phyloP scores from a whole-genome alignment of 2,797 vertebrate species.

The Lepilemur ruficaudatus region DNA sequence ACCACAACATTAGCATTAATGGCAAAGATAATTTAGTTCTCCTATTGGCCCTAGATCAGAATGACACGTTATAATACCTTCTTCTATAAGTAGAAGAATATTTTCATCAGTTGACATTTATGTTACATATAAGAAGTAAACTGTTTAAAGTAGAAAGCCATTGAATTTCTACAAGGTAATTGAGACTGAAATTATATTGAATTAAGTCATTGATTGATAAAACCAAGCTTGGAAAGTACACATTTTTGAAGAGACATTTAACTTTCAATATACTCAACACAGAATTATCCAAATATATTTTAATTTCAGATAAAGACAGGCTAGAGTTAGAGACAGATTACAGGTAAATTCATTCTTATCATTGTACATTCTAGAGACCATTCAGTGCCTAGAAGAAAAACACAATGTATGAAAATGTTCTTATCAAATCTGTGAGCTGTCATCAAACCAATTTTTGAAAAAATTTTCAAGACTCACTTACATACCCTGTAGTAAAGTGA shows the following conservation, averaged over 20 bases:
- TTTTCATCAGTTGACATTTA: neutral
- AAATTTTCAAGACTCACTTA: neutral
- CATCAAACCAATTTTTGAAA: neutral
- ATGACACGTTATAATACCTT: conserved; percentile 46
- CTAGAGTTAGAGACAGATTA: neutral
- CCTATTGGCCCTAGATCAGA: conserved; percentile 38
- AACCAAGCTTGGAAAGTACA: neutral
- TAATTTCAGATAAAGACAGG: neutral
- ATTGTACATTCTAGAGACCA: neutral
- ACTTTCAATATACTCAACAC: neutral
- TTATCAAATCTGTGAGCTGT: neutral
- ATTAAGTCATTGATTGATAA: conserved; percentile 1
- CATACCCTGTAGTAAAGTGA: neutral
- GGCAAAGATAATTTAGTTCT: conserved; percentile 69
- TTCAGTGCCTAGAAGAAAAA: neutral
- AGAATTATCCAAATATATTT: neutral
- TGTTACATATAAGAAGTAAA: neutral
- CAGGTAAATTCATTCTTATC: neutral
- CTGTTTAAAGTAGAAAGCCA: neutral
- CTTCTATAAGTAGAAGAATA: neutral
- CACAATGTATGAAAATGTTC: neutral
- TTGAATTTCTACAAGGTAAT: conserved; percentile 25
- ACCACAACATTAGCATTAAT: conserved; percentile 65
- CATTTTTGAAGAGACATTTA: neutral
- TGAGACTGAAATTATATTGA: conserved; percentile 14